Percentiles rank a stretch among this genome's conserved stretches.
Evolutionary conservation across 1,140 invertebrate genomes (phyloP).

Genomic region (Bombus fervidus): DNA sequence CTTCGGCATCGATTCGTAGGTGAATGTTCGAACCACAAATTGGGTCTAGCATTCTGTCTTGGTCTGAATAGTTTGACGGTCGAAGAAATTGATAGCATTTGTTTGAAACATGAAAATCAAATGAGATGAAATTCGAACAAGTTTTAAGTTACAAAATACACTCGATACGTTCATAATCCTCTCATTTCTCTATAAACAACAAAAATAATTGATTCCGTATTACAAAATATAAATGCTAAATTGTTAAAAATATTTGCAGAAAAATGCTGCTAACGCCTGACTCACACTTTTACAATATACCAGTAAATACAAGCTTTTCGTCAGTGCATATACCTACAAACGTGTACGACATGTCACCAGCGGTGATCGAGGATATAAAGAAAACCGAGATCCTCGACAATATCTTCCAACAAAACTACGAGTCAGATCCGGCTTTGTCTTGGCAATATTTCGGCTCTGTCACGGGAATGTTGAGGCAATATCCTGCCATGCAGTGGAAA

Average conservation of each 20-base stretch:
- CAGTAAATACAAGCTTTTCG: slow-evolving; percentile 91
- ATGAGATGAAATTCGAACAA: neutral
- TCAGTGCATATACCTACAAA: slow-evolving; percentile 97
- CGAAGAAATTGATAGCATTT: neutral
- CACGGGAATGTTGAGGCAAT: slow-evolving; percentile 94
- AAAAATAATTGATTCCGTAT: neutral
- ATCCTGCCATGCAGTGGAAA: slow-evolving; percentile 87
- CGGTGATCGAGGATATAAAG: slow-evolving; percentile 88
- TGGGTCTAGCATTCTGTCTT: slow-evolving; percentile 23
- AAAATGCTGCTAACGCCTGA: slow-evolving; percentile 86
- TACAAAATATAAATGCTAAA: neutral
- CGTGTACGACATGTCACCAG: slow-evolving; percentile 90
- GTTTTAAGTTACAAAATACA: neutral
- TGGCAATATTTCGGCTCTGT: slow-evolving; percentile 99
- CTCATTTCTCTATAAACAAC: neutral
- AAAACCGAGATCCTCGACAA: slow-evolving; percentile 94
- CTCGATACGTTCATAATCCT: neutral
- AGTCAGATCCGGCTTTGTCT: slow-evolving; percentile 92
- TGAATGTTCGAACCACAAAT: slow-evolving; percentile 27
- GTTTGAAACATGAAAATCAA: neutral
- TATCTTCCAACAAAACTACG: slow-evolving; percentile 93
- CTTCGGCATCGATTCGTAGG: slow-evolving; percentile 24
- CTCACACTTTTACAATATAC: slow-evolving; percentile 92
- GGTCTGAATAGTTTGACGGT: neutral
- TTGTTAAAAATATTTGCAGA: slow-evolving; percentile 51